Percentiles rank a stretch among this genome's conserved stretches.
Conservation (phyloP, 2,113 vertebrate genomes). For the Myrmecobius fasciatus region DNA sequence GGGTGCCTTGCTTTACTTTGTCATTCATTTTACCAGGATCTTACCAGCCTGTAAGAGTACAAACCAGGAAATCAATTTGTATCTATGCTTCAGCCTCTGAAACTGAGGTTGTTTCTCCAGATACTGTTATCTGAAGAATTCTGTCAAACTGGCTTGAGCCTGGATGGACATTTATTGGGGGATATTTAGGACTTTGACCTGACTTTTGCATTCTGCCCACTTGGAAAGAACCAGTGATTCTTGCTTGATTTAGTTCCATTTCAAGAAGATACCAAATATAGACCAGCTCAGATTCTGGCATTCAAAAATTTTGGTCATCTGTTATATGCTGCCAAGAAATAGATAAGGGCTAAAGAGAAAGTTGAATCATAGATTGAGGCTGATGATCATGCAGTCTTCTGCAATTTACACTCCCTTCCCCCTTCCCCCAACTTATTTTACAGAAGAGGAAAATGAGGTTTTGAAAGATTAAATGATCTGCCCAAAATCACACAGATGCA, state of each 20-base stretch:
- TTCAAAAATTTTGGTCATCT: neutral
- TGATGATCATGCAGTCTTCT: neutral
- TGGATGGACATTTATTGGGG: neutral
- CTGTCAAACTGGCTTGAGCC: neutral
- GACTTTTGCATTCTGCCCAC: neutral
- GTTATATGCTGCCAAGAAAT: neutral
- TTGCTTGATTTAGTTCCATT: neutral
- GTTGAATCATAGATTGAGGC: neutral
- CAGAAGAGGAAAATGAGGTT: neutral
- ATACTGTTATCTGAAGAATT: neutral
- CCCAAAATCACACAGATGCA: neutral
- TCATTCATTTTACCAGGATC: neutral
- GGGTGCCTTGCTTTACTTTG: constrained; percentile 13
- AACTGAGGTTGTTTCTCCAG: neutral
- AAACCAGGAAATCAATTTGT: neutral
- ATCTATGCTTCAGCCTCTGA: neutral
- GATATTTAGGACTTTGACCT: neutral
- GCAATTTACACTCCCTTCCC: too few species aligned
- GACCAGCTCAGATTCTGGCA: neutral
- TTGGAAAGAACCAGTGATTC: rapidly evolving
- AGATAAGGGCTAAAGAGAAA: neutral
- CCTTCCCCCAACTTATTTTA: neutral
- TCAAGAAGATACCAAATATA: neutral
- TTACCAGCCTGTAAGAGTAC: neutral
- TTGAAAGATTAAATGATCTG: neutral